Evolutionary conservation across 2,113 vertebrate genomes (phyloP), one percentile per base, ranked within the genome.

Genomic region (Eulacestoma nigropectus): DNA sequence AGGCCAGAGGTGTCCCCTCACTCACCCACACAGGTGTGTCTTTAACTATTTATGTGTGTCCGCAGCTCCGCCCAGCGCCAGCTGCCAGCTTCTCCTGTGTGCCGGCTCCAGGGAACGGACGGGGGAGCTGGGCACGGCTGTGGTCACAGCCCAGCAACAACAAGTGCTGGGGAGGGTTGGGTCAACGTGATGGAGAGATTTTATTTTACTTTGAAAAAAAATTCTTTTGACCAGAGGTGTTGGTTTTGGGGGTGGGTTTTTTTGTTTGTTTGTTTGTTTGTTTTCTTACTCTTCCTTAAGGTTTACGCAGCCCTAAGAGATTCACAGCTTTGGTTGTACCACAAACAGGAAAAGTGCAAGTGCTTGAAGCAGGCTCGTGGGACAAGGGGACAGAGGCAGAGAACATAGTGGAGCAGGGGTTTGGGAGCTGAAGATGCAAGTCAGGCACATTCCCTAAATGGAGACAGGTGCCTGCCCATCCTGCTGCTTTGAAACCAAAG

Each of bases 11-110:
- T 5, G 10, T 42, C 79, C 33, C 19, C 33, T 30, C 18, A 11
- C 25, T 39, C 41, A 4, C 29, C 19, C 1, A 0, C 33, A 9
- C 32, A 1, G 6, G 4, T 9, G 1, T 10, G 44, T 76, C 47
- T 57, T 11, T 42, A 11, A 25, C 18, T 32, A 6, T 33, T 29
- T 23, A 3, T 18, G 47, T 32, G 10, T 12, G 16, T 23, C 15
- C 2, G 2, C 32, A 20, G 59, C 59, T 64, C 68, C 46, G 64
- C 9, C n/a, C 44, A 15, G 9, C 14, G 26, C 17, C 3, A 2
- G 52, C 10, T 52, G 50, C 65, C 8, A 20, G 69, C 41, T 12
- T 39, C 12, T 33, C 10, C 9, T 9, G n/a, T 2, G 49, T 16
- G 32, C 37, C 72, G 42, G n/a, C 47, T 25, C 44, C 4, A 7